These are phyloP conservation scores for Pygocentrus nattereri DNA, from an alignment of 2,797 vertebrate species.

Conservation along the genomic window DNA sequence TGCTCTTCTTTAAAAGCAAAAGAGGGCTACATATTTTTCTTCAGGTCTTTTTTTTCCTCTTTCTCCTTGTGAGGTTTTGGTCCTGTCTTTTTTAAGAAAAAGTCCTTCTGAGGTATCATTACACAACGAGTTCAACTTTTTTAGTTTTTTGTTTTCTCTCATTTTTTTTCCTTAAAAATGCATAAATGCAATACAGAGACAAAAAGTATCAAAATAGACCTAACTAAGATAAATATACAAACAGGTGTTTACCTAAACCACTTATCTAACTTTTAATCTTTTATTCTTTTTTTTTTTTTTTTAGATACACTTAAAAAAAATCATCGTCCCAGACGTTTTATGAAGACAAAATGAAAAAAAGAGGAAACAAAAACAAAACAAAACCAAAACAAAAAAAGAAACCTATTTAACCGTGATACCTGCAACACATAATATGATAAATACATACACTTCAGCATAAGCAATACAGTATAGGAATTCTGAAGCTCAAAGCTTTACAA, in stretches of 20 bases:
- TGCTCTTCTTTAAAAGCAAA: constrained; percentile 80
- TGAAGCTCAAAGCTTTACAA: constrained; percentile 84
- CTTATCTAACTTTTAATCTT: constrained; percentile 82
- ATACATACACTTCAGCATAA: constrained; percentile 85
- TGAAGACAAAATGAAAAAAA: constrained; percentile 71
- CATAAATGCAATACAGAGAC: constrained; percentile 89
- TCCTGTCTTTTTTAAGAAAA: constrained; percentile 82
- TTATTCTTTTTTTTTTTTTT: constrained; percentile 59
- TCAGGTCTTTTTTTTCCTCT: constrained; percentile 68
- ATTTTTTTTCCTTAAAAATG: constrained; percentile 83
- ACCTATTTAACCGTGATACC: constrained; percentile 81
- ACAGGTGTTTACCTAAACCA: constrained; percentile 88
- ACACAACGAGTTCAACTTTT: constrained; percentile 81
- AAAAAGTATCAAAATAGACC: constrained; percentile 90
- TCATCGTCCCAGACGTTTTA: constrained; percentile 84
- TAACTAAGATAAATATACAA: constrained; percentile 93
- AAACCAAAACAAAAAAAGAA: constrained; percentile 64
- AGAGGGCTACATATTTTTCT: constrained; percentile 82
- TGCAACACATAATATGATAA: constrained; percentile 86
- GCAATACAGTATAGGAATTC: constrained; percentile 83
- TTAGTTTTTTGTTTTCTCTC: constrained; percentile 44
- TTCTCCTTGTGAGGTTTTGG: constrained; percentile 83
- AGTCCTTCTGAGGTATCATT: constrained; percentile 88
- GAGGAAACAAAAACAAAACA: constrained; percentile 60
- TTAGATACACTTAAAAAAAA: constrained; percentile 78